These are phyloP conservation scores for Takifugu rubripes DNA, from an alignment of 2,797 vertebrate genomes.

Conservation along the genomic window DNA sequence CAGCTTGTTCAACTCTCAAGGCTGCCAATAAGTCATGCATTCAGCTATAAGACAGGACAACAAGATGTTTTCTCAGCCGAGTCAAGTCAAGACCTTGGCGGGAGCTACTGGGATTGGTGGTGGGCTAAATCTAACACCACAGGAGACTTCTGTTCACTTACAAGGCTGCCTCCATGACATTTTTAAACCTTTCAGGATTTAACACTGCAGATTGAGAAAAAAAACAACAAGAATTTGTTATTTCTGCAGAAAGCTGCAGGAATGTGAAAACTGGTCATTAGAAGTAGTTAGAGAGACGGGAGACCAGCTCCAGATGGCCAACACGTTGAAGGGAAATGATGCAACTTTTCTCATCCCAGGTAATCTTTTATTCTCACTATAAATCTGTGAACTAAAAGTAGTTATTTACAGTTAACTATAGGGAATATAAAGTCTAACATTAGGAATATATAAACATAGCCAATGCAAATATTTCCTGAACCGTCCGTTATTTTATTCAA, in stretches of 20 bases:
- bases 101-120: constrained; percentile 39
- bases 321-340: neutral
- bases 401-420: neutral
- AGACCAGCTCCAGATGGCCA: constrained; percentile 2
- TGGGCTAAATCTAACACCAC: constrained; percentile 57
- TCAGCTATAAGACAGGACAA: constrained; percentile 25
- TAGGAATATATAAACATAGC: too few relatives aligned
- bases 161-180: constrained; percentile 49
- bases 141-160: constrained; percentile 63
- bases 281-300: neutral
- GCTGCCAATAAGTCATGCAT: constrained; percentile 35
- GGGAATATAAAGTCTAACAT: neutral
- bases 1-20: constrained; percentile 41
- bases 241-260: constrained; percentile 2
- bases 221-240: constrained; percentile 54
- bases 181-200: constrained; percentile 62
- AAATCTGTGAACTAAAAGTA: neutral
- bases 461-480: too few relatives aligned
- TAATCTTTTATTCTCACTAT: neutral
- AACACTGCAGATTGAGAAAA: constrained; percentile 63
- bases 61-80: constrained; percentile 23
- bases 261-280: constrained; percentile 3
- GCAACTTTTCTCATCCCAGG: neutral
- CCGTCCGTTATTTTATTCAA: neutral
- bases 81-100: neutral